Evolutionary conservation across 2,113 vertebrate genomes (phyloP), one percentile per base, ranked within the genome.

Genomic region (Alaudala cheleensis): DNA sequence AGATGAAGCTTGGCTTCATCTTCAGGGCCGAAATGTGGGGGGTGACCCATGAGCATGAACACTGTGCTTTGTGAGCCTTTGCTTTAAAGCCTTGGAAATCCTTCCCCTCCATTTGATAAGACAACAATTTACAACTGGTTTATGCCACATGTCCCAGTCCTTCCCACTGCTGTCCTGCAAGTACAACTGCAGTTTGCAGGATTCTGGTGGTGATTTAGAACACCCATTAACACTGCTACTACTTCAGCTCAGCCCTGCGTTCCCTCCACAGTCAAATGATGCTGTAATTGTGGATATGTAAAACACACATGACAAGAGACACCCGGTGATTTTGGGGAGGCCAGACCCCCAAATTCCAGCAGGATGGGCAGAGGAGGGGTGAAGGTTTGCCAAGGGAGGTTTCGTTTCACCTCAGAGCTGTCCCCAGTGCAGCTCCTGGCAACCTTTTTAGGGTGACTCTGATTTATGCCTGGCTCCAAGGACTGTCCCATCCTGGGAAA

Each of bases 31-130:
- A 67, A 82, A 51, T 0, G 44, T 47, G 56, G 40, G 67, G 20
- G 34, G 1, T 51, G 73, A 47, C 14, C 56, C 0, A 0, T 3
- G 19, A 42, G 42, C 12, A 3, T 12, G 24, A 44, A 31, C 40
- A 5, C 44, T 7, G 1, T 14, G 13, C 4, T 7, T 42, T 6
- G 12, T 1, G 1, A 37, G 13, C n/a, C 58, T 88, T 40, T 45
- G 58, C 58, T 73, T 73, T n/a, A 44, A 51, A 83, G 25, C 39
- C 47, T 93, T 79, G 42, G 44, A 40, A 81, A 71, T 47, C 18
- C 64, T 77, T 39, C 62, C 58, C 28, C n/a, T 39, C 51, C 1
- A 3, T 73, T 58, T 61, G 51, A 21, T 28, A 87, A 86, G 49
- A 44, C 42, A 26, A 11, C 1, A 3, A 33, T 58, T 69, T 44